Percentiles rank a stretch among this genome's conserved stretches.
These are phyloP conservation scores for Maccullochella peelii DNA, from an alignment of 2,113 vertebrate genomes.

Conservation along the genomic window DNA sequence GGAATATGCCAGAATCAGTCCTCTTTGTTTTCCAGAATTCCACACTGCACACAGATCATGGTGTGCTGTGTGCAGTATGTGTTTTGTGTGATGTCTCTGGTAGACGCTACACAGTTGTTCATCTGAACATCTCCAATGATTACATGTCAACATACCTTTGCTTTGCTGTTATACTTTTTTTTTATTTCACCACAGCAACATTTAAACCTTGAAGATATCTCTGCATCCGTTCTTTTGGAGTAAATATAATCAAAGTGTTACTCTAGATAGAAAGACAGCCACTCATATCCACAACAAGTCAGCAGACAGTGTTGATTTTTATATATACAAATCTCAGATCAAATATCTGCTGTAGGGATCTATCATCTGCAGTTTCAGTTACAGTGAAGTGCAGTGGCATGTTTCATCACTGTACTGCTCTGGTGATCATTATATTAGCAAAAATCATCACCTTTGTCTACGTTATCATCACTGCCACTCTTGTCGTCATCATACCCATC, in stretches of 20 bases:
- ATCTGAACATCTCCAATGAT: not conserved
- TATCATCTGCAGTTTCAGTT: conserved; percentile 1
- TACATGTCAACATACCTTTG: conserved; percentile 2
- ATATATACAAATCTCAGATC: not conserved
- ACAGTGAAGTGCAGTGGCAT: conserved; percentile 1
- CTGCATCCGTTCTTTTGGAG: conserved; percentile 1
- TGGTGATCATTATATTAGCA: conserved; percentile 3
- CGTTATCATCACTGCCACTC: conserved; percentile 13
- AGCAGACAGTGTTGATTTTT: conserved; percentile 1
- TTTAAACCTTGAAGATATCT: not conserved
- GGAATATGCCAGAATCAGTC: not conserved
- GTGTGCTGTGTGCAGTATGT: not conserved
- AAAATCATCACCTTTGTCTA: conserved; percentile 21
- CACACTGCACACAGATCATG: not conserved
- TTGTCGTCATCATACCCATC: conserved; percentile 6
- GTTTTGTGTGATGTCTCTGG: not conserved
- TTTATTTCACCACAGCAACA: not conserved
- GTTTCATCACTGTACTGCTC: not conserved
- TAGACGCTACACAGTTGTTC: not conserved
- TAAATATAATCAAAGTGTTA: conserved; percentile 4
- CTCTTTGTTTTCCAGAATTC: conserved; percentile 1
- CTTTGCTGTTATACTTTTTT: not conserved
- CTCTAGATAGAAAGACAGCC: conserved; percentile 20
- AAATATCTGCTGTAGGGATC: conserved; percentile 8
- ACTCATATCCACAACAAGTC: not conserved